phyloP scores from a whole-genome alignment of 2,888 invertebrate genomes.

The Tipula confusa region DNA sequence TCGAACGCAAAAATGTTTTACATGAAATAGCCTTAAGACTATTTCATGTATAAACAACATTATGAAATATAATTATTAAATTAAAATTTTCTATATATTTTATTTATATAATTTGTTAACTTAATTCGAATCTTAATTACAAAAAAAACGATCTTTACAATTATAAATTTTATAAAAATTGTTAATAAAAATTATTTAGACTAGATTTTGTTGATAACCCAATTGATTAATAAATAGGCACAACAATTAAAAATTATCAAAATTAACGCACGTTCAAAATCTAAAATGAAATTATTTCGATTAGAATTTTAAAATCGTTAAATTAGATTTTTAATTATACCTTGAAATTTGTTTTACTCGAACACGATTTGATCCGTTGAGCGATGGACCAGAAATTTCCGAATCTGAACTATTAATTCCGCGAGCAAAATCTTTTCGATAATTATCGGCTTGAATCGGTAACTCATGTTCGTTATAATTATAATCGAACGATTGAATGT shows the following conservation, averaged over 20 bases:
- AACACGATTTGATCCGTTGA: neutral
- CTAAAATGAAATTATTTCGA: neutral
- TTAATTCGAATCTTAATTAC: neutral
- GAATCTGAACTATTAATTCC: constrained; percentile 58
- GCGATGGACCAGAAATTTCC: constrained; percentile 48
- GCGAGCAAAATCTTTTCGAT: constrained; percentile 68
- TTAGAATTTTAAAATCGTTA: neutral
- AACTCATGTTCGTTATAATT: neutral
- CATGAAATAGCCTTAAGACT: neutral
- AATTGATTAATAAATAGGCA: neutral
- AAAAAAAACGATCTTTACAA: neutral
- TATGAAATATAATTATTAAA: neutral
- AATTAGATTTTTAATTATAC: neutral
- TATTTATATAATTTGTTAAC: neutral
- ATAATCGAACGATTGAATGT: constrained; percentile 27
- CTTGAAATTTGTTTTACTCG: neutral
- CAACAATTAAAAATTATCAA: neutral
- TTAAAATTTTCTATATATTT: neutral
- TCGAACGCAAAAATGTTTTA: too few species aligned
- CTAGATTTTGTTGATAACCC: constrained; percentile 25
- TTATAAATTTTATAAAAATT: neutral
- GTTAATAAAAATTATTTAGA: constrained; percentile 3
- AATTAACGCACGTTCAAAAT: neutral
- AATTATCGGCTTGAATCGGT: constrained; percentile 54
- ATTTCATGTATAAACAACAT: neutral